Percentiles rank a stretch among this genome's conserved stretches.
These are phyloP conservation scores for Cherax quadricarinatus DNA, from an alignment of 1,140 invertebrate species.

Conservation along the genomic window DNA sequence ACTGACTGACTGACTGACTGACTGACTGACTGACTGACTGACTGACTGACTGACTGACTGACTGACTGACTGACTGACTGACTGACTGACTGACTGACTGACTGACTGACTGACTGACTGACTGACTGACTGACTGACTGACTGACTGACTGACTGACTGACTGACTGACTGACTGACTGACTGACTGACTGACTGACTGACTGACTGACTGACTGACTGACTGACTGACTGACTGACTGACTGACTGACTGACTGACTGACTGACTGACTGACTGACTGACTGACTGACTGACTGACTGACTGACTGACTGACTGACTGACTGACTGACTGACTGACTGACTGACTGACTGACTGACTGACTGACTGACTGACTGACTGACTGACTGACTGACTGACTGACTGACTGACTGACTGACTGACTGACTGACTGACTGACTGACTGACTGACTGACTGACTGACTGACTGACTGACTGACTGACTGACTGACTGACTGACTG, in stretches of 20 bases:
- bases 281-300: conserved; percentile 10
- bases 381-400: no score
- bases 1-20: conserved; percentile 10
- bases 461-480: background rate
- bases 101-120: conserved; percentile 10
- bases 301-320: conserved; percentile 10
- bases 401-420: background rate
- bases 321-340: conserved; percentile 10
- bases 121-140: conserved; percentile 10
- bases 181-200: conserved; percentile 10
- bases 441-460: background rate
- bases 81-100: conserved; percentile 10
- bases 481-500: background rate
- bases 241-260: conserved; percentile 10
- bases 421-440: background rate
- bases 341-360: conserved; percentile 5
- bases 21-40: conserved; percentile 10
- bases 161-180: conserved; percentile 10
- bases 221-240: conserved; percentile 10
- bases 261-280: conserved; percentile 10
- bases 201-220: conserved; percentile 10
- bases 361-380: background rate
- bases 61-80: conserved; percentile 10
- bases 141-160: conserved; percentile 10
- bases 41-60: conserved; percentile 10